phyloP scores from a whole-genome alignment of 2,797 vertebrate species.

The Emys orbicularis region DNA sequence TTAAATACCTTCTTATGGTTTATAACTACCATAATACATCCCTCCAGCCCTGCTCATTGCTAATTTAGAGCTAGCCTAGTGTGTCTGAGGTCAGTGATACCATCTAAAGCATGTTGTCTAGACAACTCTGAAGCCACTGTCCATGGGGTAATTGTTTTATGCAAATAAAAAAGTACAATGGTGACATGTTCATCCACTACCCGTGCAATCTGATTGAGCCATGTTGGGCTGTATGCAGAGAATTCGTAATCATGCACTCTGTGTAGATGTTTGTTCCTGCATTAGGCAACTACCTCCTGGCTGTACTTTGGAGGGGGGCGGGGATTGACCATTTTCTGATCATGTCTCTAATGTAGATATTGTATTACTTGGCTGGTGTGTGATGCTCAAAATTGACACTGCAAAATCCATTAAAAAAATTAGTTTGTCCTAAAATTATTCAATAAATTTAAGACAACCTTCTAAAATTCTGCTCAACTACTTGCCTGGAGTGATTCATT shows the following conservation, averaged over 20 bases:
- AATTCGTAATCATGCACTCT: neutral
- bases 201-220: constrained; percentile 81
- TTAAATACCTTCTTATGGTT: constrained; percentile 96
- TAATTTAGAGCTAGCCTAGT: constrained; percentile 95
- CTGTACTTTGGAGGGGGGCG: neutral
- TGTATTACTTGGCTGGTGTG: neutral
- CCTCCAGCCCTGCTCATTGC: constrained; percentile 90
- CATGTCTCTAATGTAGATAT: neutral
- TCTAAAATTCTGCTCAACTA: neutral
- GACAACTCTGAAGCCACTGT: constrained; percentile 90
- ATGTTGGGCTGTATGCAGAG: neutral
- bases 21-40: constrained; percentile 93
- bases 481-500: neutral
- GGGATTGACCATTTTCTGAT: neutral
- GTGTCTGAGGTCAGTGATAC: constrained; percentile 90
- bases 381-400: neutral
- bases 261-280: neutral
- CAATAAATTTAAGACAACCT: neutral
- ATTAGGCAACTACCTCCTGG: accelerated
- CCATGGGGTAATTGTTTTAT: constrained; percentile 92
- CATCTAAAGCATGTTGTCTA: constrained; percentile 92
- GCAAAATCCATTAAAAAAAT: neutral
- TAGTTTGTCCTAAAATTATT: accelerated
- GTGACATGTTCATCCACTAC: constrained; percentile 84
- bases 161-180: constrained; percentile 87